Evolutionary conservation across 2,888 invertebrate species (phyloP).

Genomic region (Spatulosminthurus flaviceps): DNA sequence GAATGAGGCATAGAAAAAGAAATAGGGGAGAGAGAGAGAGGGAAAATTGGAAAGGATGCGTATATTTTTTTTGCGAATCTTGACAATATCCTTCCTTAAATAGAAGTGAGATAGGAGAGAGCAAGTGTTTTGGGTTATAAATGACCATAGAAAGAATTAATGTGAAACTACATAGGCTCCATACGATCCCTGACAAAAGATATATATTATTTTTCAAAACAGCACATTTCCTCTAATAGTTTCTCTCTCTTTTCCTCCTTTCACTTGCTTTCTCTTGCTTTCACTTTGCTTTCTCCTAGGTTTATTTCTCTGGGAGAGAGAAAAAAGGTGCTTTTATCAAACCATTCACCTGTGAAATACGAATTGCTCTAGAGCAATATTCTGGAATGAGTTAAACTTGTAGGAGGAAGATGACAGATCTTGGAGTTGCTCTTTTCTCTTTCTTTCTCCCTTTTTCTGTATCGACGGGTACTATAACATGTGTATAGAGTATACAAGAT

Average conservation of each 20-base stretch:
- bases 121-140: slow-evolving; percentile 7
- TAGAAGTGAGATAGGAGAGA: neutral
- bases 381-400: too few relatives aligned
- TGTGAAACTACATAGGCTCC: slow-evolving; percentile 1
- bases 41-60: neutral
- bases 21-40: too few relatives aligned
- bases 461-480: too few relatives aligned
- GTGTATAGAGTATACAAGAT: too few relatives aligned
- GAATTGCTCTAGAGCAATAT: too few relatives aligned
- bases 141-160: slow-evolving; percentile 5
- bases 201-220: slow-evolving; percentile 8
- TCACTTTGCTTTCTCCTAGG: too few relatives aligned
- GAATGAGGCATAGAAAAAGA: too few relatives aligned
- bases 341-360: slow-evolving; percentile 1
- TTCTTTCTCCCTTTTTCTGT: too few relatives aligned
- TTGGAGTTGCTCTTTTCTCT: too few relatives aligned
- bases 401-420: too few relatives aligned
- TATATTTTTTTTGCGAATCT: neutral
- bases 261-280: too few relatives aligned
- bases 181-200: neutral
- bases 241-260: neutral
- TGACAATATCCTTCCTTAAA: neutral
- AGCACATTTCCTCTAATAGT: neutral
- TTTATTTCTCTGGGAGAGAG: too few relatives aligned
- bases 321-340: neutral